Conservation (phyloP, 2,888 invertebrate species). For the Drosophila austrosaltans region DNA sequence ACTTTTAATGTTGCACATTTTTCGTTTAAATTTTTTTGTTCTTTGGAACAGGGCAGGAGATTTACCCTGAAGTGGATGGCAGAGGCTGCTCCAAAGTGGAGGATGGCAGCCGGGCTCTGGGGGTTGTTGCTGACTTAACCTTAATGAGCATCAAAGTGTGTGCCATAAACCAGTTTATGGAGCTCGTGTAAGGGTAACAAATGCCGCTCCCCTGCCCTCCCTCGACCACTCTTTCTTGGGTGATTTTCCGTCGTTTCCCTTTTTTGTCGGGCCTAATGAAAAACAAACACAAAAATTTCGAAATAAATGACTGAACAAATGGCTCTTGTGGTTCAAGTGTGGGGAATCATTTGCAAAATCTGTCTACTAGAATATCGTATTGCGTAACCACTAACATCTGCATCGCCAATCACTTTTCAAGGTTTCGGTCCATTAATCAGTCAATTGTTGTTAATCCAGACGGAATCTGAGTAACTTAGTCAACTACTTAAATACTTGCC, state of each 20-base stretch:
- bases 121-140: slow-evolving; percentile 60
- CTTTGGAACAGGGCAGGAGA: slow-evolving; percentile 6
- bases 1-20: slow-evolving; percentile 68
- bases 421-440: slow-evolving; percentile 2
- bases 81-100: slow-evolving; percentile 12
- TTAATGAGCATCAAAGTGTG: slow-evolving; percentile 70
- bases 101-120: slow-evolving; percentile 10
- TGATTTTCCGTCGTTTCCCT: background rate
- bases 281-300: slow-evolving; percentile 63
- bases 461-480: background rate
- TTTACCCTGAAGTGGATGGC: slow-evolving; percentile 19
- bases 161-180: slow-evolving; percentile 55
- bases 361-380: background rate
- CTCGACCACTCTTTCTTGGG: background rate
- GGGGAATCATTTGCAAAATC: slow-evolving; percentile 9
- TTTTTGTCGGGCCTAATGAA: slow-evolving; percentile 51
- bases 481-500: slow-evolving; percentile 16
- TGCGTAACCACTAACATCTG: slow-evolving; percentile 1
- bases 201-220: background rate
- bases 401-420: slow-evolving; percentile 15
- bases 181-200: slow-evolving; percentile 5
- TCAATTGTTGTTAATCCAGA: slow-evolving; percentile 12
- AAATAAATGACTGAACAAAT: slow-evolving; percentile 55
- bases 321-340: slow-evolving; percentile 8
- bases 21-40: slow-evolving; percentile 30